Evolutionary conservation across 2,888 invertebrate genomes (phyloP).

Genomic region (Crioceris asparagi): DNA sequence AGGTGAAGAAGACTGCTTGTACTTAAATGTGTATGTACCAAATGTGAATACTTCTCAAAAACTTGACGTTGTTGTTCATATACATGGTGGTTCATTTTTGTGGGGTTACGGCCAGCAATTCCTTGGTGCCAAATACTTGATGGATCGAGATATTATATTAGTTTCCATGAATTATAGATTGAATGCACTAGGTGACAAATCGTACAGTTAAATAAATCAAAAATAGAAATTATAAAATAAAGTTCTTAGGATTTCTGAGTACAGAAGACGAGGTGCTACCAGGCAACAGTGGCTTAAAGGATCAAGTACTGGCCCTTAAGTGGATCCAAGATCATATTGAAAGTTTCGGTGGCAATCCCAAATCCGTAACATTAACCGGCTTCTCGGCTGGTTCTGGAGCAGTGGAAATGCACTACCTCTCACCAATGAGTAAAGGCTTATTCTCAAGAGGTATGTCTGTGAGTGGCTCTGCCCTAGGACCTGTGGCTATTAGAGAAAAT

Average conservation of each 20-base stretch:
- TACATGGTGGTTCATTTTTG: conserved; percentile 56
- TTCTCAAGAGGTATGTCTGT: conserved; percentile 53
- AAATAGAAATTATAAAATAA: not conserved
- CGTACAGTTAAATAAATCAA: not conserved
- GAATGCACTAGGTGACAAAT: conserved; percentile 26
- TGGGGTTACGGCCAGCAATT: conserved; percentile 46
- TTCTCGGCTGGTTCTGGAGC: conserved; percentile 33
- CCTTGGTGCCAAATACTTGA: conserved; percentile 42
- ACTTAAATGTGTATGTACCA: conserved; percentile 48
- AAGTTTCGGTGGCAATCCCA: conserved; percentile 31
- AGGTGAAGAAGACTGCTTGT: conserved; percentile 54
- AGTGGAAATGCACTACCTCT: conserved; percentile 33
- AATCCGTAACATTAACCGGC: conserved; percentile 31
- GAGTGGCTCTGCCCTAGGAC: conserved; percentile 55
- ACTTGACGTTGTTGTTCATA: conserved; percentile 46
- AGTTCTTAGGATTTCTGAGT: conserved; percentile 28
- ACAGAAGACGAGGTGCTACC: conserved; percentile 30
- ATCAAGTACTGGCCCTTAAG: conserved; percentile 30
- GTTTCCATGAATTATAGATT: conserved; percentile 31
- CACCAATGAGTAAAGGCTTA: conserved; percentile 30
- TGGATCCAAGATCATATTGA: conserved; percentile 33
- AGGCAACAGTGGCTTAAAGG: conserved; percentile 34
- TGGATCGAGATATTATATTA: conserved; percentile 43
- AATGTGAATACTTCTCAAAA: conserved; percentile 21
- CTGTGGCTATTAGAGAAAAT: conserved; percentile 43